Evolutionary conservation across 1,140 invertebrate genomes (phyloP), one percentile per base, ranked within the genome.

Genomic region (Fopius arisanus): DNA sequence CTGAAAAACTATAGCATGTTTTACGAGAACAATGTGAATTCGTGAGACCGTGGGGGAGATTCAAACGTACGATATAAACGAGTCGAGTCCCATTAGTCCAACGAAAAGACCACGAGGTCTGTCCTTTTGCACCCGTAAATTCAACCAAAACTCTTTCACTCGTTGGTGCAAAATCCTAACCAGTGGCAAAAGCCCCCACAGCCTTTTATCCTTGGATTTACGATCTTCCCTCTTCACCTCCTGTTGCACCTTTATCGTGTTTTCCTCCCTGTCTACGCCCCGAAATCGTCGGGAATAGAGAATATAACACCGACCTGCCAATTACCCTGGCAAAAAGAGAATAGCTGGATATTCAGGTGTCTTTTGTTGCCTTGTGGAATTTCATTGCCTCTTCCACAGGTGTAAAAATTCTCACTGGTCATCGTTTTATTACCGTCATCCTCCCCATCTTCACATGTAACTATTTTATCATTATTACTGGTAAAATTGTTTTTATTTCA

Each of bases 91-190:
- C 14, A 51, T 51, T 51, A 51, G 43, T 51, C 43, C 14, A 51
- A 51, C 43, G 43, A 51, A 51, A 51, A 51, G 43, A 51, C 43
- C 43, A 51, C 43, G 43, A 51, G n/a, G 19, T 51, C n/a, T 21
- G 43, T 16, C 19, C 19, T 51, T 51, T 51, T 51, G n/a, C n/a
- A 51, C 43, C 43, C 43, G 43, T 51, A 51, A 51, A 51, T 51
- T 51, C 43, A 51, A 51, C 43, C n/a, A 51, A 51, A 51, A 51
- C n/a, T 51, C 43, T 51, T 51, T 51, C 43, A 51, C 43, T 51
- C 43, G 33, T 37, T 51, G 43, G 43, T 19, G 43, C 43, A 37
- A 37, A 37, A 37, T 21, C 43, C 43, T 21, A 19, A 51, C n/a
- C 43, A 51, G 43, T 51, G 19, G 43, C 43, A 21, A 51, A 51